phyloP scores from a whole-genome alignment of 2,888 invertebrate genomes.

The Pachycephus smyrnensis region DNA sequence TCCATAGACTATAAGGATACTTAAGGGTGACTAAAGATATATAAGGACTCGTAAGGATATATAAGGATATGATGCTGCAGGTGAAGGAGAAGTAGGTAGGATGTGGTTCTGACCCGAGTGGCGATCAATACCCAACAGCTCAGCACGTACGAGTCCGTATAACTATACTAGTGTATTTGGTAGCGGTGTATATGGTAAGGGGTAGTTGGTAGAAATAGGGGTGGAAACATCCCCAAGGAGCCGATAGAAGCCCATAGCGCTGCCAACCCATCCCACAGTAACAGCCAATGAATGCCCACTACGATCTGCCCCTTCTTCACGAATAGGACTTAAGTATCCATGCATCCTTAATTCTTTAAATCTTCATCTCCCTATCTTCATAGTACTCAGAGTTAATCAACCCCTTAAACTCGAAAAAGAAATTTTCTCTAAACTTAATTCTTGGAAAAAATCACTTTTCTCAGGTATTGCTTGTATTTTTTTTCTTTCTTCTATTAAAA shows the following conservation, averaged over 20 bases:
- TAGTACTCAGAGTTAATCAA: neutral
- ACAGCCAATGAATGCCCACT: slow-evolving; percentile 52
- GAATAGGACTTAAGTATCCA: neutral
- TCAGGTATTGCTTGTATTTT: neutral
- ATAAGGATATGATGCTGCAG: slow-evolving; percentile 58
- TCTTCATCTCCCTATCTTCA: neutral
- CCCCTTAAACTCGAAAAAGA: too few relatives aligned
- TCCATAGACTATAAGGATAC: neutral
- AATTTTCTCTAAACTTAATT: neutral
- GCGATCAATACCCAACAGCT: slow-evolving; percentile 62
- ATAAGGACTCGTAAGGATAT: slow-evolving; percentile 52
- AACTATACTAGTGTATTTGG: slow-evolving; percentile 58
- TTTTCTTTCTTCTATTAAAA: neutral
- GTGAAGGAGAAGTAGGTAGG: slow-evolving; percentile 58
- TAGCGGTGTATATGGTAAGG: slow-evolving; percentile 50
- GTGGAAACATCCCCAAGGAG: slow-evolving; percentile 64
- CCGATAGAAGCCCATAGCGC: slow-evolving; percentile 60
- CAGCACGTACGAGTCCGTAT: slow-evolving; percentile 51
- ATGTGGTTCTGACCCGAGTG: slow-evolving; percentile 51
- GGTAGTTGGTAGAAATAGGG: slow-evolving; percentile 60
- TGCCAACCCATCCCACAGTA: slow-evolving; percentile 52
- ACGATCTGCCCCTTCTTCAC: slow-evolving; percentile 38
- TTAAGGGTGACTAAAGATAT: slow-evolving; percentile 39
- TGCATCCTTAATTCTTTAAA: neutral
- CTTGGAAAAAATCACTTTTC: neutral